Evolutionary conservation across 2,113 vertebrate species (phyloP).

Genomic region (Hyperoodon ampullatus): DNA sequence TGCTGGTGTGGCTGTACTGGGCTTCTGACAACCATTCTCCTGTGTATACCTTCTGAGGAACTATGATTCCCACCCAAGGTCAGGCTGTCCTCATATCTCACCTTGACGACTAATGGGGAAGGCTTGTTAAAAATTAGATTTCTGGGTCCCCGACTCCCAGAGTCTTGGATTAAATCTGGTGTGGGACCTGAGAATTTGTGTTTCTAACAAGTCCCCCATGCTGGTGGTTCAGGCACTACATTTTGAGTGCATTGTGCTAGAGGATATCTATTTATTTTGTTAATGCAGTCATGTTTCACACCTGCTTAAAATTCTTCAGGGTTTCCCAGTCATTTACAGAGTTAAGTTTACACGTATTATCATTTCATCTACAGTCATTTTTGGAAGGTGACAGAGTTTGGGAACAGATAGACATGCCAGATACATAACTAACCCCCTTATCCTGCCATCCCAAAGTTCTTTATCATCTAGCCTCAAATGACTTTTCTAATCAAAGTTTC

Average conservation of each 20-base stretch:
- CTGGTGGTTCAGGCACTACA: not conserved
- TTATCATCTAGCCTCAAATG: not conserved
- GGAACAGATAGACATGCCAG: not conserved
- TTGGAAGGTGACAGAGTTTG: not conserved
- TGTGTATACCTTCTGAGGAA: not conserved
- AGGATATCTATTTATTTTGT: not conserved
- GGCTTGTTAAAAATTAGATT: not conserved
- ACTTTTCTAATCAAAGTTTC: not conserved
- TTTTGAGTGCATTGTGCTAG: not conserved
- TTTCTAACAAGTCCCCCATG: not conserved
- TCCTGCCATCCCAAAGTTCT: not conserved
- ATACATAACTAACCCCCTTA: not conserved
- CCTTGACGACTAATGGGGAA: not conserved
- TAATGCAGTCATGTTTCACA: not conserved
- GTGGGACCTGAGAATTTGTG: not conserved
- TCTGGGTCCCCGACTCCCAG: not conserved
- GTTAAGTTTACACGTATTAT: not conserved
- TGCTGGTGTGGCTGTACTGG: rapidly evolving
- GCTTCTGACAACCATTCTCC: not conserved
- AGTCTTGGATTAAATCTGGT: not conserved
- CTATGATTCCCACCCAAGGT: not conserved
- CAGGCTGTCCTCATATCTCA: not conserved
- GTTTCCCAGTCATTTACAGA: not conserved
- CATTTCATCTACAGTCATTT: not conserved
- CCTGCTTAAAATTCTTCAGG: not conserved